Base-by-base conservation (phyloP, 2,888 invertebrate genomes). In the Ditylenchus weischeri region DNA sequence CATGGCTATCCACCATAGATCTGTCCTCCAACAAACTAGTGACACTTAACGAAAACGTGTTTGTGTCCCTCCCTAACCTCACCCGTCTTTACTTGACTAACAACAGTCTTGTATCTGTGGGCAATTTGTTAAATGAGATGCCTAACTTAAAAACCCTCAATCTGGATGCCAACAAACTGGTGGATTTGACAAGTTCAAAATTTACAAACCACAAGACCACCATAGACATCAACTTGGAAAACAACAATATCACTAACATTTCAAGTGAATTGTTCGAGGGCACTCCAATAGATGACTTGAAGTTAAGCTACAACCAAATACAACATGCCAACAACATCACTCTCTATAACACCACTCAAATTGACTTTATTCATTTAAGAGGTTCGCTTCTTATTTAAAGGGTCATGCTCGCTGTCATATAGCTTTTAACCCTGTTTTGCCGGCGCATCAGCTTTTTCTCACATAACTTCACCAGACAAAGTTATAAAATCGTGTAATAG, bases 151-250 rank as follows among this genome's bases (percentile, higher is more conserved):
- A 21, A 54, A 54, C 13, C 29, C 21, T 54, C 54, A 29, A 29
- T 23, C 10, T 54, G 54, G 10, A 23, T 21, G 15, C 11, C 54
- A 54, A 54, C n/a, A 54, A 54, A 23, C n/a, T 54, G 10, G 29
- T 29, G 29, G 29, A 21, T 54, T 29, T 54, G 54, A 54, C 11
- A 10, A 29, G 15, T 2, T 54, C 54, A 10, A 15, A 15, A 11
- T 54, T 54, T 8, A n/a, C 54, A 2, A 54, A 54, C 29, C 54
- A 23, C 54, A 54, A 54, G 54, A 13, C 54, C 11, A 43, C 43
- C 11, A 29, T 54, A 54, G 29, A 54, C 29, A 29, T 54, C 54
- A 29, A 54, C n/a, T n/a, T 54, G 11, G 54, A 54, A 7, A 10
- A 21, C 29, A 54, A 54, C 54, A 54, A 54, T 18, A 23, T 54